Percentiles rank a stretch among this genome's conserved stretches.
These are phyloP conservation scores for Calliopsis andreniformis DNA, from an alignment of 1,140 invertebrate species.

Conservation along the genomic window DNA sequence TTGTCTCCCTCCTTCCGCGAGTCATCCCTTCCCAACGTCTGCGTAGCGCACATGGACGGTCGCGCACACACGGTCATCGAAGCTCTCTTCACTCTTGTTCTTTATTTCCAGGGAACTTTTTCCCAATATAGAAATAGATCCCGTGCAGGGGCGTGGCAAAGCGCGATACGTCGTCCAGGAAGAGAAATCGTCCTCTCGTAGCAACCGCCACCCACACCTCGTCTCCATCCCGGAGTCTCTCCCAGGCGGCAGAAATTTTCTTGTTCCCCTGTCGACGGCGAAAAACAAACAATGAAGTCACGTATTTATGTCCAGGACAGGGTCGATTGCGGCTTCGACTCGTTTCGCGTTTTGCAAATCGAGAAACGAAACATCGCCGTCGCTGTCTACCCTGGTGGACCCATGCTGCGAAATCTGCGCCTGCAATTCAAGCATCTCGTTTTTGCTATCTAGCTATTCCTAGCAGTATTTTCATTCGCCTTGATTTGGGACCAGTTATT, in stretches of 20 bases:
- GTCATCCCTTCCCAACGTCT: background rate
- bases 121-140: slow-evolving; percentile 67
- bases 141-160: slow-evolving; percentile 53
- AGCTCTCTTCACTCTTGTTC: slow-evolving; percentile 40
- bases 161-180: slow-evolving; percentile 59
- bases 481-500: no score
- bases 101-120: slow-evolving; percentile 61
- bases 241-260: slow-evolving; percentile 47
- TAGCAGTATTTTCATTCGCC: no score
- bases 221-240: slow-evolving; percentile 17
- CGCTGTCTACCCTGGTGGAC: background rate
- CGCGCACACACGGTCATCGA: background rate
- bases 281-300: slow-evolving; percentile 56
- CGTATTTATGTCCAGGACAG: slow-evolving; percentile 45
- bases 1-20: background rate
- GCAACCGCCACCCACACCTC: slow-evolving; percentile 47
- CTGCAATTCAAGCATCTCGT: background rate
- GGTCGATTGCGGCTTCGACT: slow-evolving; percentile 1
- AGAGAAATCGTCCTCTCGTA: slow-evolving; percentile 67
- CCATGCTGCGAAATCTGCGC: background rate
- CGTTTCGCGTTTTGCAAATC: background rate
- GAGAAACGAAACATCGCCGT: background rate
- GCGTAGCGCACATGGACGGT: background rate
- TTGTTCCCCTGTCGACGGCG: slow-evolving; percentile 27
- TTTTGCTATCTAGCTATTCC: no score